phyloP scores from a whole-genome alignment of 1,140 invertebrate species.

The Drosophila ambigua region DNA sequence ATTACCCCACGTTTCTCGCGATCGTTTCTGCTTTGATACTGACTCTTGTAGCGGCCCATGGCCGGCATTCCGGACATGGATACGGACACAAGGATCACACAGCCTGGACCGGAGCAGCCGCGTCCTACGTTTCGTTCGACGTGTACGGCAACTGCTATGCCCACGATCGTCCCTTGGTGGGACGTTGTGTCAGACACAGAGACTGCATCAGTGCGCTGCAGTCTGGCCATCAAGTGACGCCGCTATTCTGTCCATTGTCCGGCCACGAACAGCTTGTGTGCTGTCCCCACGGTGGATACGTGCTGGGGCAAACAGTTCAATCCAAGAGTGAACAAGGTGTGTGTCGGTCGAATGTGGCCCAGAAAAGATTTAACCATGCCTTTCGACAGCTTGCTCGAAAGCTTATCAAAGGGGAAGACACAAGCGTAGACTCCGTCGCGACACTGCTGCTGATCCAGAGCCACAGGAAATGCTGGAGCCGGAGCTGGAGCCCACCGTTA shows the following conservation, averaged over 20 bases:
- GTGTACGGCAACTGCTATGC: slow-evolving; percentile 51
- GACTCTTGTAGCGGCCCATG: background rate
- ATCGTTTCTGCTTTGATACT: background rate
- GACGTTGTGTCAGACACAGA: slow-evolving; percentile 36
- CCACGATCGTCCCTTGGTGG: slow-evolving; percentile 35
- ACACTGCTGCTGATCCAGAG: background rate
- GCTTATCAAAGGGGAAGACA: slow-evolving; percentile 24
- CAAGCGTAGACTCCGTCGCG: slow-evolving; percentile 11
- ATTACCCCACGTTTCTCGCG: slow-evolving; percentile 5
- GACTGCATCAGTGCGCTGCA: slow-evolving; percentile 44
- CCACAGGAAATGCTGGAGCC: slow-evolving; percentile 4
- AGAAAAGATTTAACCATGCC: too few relatives aligned
- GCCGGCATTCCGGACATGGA: background rate
- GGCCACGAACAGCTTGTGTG: slow-evolving; percentile 42
- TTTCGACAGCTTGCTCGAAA: slow-evolving; percentile 23
- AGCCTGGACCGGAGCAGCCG: background rate
- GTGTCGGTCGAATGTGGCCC: background rate
- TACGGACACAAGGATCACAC: background rate
- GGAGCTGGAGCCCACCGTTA: slow-evolving; percentile 27
- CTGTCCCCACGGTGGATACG: slow-evolving; percentile 54
- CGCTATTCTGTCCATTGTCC: slow-evolving; percentile 18
- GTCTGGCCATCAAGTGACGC: slow-evolving; percentile 18
- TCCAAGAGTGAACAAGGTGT: slow-evolving; percentile 40
- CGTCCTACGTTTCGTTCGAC: slow-evolving; percentile 23
- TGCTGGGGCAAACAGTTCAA: background rate